Conservation (phyloP, 2,888 invertebrate species). For the Polietes domitor region DNA sequence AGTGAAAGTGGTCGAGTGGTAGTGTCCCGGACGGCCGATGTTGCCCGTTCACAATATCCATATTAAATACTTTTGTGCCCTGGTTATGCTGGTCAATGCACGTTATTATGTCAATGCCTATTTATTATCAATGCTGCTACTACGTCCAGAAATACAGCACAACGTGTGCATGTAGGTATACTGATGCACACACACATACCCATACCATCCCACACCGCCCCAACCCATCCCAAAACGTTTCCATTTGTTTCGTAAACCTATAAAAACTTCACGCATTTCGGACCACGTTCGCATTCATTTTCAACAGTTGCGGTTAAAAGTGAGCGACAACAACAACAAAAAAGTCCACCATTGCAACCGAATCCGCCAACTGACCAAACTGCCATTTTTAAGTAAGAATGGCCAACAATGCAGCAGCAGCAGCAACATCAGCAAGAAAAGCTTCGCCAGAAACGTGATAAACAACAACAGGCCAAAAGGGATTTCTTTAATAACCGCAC, state of each 20-base stretch:
- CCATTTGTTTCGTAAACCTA: slow-evolving; percentile 33
- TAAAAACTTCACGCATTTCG: slow-evolving; percentile 33
- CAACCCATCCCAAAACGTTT: not conserved
- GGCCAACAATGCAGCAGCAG: not conserved
- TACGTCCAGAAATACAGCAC: slow-evolving; percentile 6
- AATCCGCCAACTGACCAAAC: not conserved
- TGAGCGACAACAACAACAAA: slow-evolving; percentile 16
- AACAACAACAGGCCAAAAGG: slow-evolving; percentile 13
- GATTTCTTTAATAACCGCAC: slow-evolving; percentile 58
- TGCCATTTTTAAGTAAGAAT: slow-evolving; percentile 42
- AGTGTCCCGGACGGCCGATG: no score
- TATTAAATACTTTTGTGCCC: not conserved
- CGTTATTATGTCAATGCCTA: slow-evolving; percentile 37
- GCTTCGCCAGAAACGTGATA: not conserved
- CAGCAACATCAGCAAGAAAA: slow-evolving; percentile 24
- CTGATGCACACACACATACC: not conserved
- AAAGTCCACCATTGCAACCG: not conserved
- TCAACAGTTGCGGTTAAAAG: slow-evolving; percentile 54
- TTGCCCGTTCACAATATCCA: no score
- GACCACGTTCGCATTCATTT: slow-evolving; percentile 35
- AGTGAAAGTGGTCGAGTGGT: no score
- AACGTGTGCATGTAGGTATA: not conserved
- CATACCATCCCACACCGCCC: no score
- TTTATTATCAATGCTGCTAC: slow-evolving; percentile 30
- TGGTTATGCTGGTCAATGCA: slow-evolving; percentile 13